Percentiles rank a stretch among this genome's conserved stretches.
Evolutionary conservation across 1,140 invertebrate genomes (phyloP).

Genomic region (Geopemphigus sp.): DNA sequence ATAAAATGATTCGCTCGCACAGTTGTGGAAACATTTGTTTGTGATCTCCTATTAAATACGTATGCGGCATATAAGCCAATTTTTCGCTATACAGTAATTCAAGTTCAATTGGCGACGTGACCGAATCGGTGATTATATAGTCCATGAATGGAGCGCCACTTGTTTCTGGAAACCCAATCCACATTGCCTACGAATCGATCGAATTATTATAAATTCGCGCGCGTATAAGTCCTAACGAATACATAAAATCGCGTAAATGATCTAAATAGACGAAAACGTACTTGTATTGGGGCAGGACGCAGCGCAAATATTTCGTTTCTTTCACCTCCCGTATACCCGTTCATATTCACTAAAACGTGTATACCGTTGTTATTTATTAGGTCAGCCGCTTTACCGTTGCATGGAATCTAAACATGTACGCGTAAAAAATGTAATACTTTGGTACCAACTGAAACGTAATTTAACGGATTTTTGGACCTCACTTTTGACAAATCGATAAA

Average conservation of each 20-base stretch:
- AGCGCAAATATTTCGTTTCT: constrained; percentile 98
- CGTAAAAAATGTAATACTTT: no score
- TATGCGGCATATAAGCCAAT: constrained; percentile 95
- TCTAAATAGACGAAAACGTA: no score
- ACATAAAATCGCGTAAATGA: constrained; percentile 1
- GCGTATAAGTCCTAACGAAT: no score
- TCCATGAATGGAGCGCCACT: constrained; percentile 99
- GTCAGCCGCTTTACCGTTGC: constrained; percentile 95
- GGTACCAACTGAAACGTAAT: constrained; percentile 57
- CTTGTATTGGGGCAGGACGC: constrained; percentile 89
- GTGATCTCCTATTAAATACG: constrained; percentile 99
- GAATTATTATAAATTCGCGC: background rate
- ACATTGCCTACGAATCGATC: constrained; percentile 75
- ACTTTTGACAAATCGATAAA: constrained; percentile 90
- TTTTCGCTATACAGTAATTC: constrained; percentile 94
- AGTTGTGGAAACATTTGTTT: constrained; percentile 98
- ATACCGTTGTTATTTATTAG: constrained; percentile 91
- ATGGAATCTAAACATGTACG: no score
- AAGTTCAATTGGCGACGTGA: constrained; percentile 87
- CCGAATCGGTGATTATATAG: constrained; percentile 93
- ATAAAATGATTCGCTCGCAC: constrained; percentile 82
- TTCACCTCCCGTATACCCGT: constrained; percentile 99
- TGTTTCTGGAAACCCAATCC: constrained; percentile 98
- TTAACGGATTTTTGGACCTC: constrained; percentile 40
- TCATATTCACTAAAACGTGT: constrained; percentile 98